phyloP scores from a whole-genome alignment of 1,140 invertebrate genomes.

The Sarcophaga peregrina region DNA sequence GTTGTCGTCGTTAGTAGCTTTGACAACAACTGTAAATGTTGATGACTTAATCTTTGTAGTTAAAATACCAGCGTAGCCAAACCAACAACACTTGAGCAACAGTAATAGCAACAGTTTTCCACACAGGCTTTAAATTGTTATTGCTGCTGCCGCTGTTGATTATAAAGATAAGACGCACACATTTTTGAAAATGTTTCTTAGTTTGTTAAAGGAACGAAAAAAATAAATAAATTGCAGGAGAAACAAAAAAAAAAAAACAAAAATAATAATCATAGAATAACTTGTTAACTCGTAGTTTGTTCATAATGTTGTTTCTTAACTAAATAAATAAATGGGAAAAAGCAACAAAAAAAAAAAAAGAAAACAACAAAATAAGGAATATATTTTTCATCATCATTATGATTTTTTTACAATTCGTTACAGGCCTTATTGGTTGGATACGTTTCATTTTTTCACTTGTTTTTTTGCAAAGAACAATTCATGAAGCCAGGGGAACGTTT shows the following conservation, averaged over 20 bases:
- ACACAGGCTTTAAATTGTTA: not conserved
- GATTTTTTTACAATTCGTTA: not conserved
- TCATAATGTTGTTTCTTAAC: conserved; percentile 35
- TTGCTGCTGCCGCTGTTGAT: conserved; percentile 20
- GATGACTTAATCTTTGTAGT: conserved; percentile 40
- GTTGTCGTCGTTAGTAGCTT: conserved; percentile 36
- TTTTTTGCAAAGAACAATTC: not conserved
- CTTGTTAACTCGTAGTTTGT: conserved; percentile 33
- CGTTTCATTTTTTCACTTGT: not conserved
- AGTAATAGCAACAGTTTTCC: not conserved
- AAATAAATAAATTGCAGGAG: not conserved
- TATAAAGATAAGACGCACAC: conserved; percentile 23
- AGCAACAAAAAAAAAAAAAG: too few species aligned
- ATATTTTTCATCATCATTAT: not conserved
- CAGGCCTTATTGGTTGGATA: not conserved
- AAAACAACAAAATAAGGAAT: not conserved
- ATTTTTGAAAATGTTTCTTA: not conserved
- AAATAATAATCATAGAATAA: conserved; percentile 29
- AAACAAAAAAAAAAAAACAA: too few species aligned
- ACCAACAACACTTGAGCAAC: not conserved
- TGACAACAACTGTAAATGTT: conserved; percentile 42
- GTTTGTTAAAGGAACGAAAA: conserved; percentile 12
- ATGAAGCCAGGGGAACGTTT: not conserved
- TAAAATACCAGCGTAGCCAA: conserved; percentile 33
- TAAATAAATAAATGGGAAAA: not conserved